phyloP scores from a whole-genome alignment of 2,113 vertebrate species.

The Aegithalos caudatus region DNA sequence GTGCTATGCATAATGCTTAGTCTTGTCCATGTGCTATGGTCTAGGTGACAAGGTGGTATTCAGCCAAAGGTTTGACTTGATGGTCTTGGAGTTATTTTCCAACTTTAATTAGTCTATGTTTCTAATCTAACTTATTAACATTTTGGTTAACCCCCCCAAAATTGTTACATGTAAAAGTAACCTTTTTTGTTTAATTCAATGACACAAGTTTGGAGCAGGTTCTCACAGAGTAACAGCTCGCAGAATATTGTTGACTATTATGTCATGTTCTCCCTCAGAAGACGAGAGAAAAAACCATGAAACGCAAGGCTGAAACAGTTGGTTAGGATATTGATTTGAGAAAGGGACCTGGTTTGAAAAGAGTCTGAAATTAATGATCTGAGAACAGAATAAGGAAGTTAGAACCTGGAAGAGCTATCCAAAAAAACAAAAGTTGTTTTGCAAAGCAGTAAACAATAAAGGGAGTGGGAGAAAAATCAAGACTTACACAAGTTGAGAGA shows the following conservation, averaged over 20 bases:
- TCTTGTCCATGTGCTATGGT: neutral
- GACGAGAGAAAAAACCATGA: neutral
- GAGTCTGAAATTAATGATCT: neutral
- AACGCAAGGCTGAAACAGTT: neutral
- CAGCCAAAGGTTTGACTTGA: neutral
- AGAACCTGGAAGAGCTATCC: neutral
- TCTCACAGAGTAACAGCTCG: neutral
- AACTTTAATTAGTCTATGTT: neutral
- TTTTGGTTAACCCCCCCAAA: neutral
- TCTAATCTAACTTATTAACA: neutral
- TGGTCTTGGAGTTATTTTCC: neutral
- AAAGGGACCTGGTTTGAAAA: neutral
- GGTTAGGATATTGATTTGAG: neutral
- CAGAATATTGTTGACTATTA: neutral
- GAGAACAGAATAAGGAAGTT: neutral
- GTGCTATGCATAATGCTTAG: neutral
- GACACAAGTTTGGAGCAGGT: fast-evolving
- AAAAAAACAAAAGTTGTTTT: neutral
- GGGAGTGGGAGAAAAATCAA: neutral
- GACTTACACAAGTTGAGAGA: neutral
- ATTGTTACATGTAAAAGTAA: neutral
- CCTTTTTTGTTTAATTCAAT: neutral
- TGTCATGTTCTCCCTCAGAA: neutral
- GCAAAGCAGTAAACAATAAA: neutral
- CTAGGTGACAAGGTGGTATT: neutral